Conservation (phyloP, 2,797 vertebrate genomes). For the Threskiornis aethiopicus region DNA sequence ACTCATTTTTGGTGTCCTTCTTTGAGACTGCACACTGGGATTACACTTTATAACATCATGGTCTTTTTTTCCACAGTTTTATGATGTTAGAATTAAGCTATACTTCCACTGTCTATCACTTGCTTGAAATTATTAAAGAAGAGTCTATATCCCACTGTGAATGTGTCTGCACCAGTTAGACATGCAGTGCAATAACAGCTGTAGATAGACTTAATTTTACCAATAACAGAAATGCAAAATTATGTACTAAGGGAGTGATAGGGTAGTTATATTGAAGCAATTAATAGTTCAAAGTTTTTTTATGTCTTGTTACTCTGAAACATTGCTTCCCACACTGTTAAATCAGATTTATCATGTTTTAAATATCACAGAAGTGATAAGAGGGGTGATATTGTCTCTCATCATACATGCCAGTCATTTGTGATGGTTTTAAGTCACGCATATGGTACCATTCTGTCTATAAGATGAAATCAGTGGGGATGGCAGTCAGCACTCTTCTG, state of each 20-base stretch:
- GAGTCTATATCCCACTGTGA: neutral
- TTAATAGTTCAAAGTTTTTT: neutral
- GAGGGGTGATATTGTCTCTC: neutral
- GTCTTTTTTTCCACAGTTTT: neutral
- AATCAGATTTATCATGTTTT: neutral
- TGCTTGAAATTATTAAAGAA: neutral
- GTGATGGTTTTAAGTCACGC: neutral
- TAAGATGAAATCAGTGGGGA: neutral
- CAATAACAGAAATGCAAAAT: neutral
- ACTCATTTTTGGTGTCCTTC: no score
- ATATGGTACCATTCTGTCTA: neutral
- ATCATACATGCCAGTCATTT: rapidly evolving
- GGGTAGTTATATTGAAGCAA: neutral
- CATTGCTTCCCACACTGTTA: neutral
- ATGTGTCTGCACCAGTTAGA: neutral
- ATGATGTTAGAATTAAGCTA: neutral
- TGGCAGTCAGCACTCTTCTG: neutral
- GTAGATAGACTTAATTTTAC: no score
- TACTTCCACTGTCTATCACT: neutral
- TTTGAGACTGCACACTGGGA: neutral
- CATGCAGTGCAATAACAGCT: neutral
- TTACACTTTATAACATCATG: neutral
- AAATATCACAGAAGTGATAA: neutral
- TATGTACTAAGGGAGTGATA: no score
- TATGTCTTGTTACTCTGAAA: neutral